phyloP scores from a whole-genome alignment of 2,113 vertebrate species.

The Actenoides hombroni region DNA sequence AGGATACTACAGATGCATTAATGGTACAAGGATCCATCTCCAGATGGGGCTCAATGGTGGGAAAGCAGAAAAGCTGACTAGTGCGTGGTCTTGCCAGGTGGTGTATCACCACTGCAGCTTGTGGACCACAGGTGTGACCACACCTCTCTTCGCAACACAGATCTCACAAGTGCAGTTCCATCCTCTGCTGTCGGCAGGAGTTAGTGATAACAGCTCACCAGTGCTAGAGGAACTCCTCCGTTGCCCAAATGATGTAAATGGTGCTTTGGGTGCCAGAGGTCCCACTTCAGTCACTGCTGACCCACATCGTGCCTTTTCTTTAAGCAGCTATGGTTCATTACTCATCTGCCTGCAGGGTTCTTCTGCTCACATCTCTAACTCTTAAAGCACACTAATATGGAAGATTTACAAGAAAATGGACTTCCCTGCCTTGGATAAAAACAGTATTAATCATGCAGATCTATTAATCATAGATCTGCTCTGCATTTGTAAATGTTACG shows the following conservation, averaged over 20 bases:
- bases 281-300: neutral
- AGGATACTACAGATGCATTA: neutral
- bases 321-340: neutral
- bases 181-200: neutral
- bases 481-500: neutral
- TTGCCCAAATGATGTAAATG: neutral
- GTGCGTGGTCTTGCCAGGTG: accelerated
- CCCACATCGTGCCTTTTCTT: neutral
- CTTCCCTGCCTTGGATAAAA: neutral
- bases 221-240: neutral
- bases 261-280: neutral
- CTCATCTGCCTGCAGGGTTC: neutral
- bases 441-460: neutral
- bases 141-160: neutral
- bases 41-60: accelerated
- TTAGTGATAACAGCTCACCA: neutral
- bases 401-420: slow-evolving; percentile 17
- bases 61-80: neutral
- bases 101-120: neutral
- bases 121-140: neutral
- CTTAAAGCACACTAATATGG: neutral
- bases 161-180: neutral
- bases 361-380: neutral
- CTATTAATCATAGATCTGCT: neutral
- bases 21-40: neutral